A percentile compares a stretch with the other conserved stretches of the same genome.
Conservation (phyloP, 2,113 vertebrate genomes). For the Lamprologus speciosus region DNA sequence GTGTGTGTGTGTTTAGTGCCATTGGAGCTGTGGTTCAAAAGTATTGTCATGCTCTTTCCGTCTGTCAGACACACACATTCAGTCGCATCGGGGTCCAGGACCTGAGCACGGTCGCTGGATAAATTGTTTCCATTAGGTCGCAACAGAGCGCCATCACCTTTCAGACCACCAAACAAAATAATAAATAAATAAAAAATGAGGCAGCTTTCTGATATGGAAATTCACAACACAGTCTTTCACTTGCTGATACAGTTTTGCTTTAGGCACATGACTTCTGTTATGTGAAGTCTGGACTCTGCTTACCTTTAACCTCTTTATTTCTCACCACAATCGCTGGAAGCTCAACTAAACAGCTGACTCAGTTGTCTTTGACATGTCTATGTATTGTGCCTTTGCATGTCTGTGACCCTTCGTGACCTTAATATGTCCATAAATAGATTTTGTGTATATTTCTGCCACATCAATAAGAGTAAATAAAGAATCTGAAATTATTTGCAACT, state of each 20-base stretch:
- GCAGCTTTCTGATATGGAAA: not conserved
- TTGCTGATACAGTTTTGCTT: not conserved
- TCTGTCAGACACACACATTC: not conserved
- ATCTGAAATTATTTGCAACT: not conserved
- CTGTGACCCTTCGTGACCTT: not conserved
- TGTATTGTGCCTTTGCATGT: not conserved
- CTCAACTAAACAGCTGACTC: accelerated
- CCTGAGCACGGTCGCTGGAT: not conserved
- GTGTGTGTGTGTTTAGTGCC: not conserved
- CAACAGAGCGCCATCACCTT: slow-evolving; percentile 19
- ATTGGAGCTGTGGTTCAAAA: not conserved
- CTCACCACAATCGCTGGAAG: not conserved
- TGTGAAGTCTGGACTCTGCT: not conserved
- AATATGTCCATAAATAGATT: not conserved
- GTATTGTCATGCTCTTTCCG: slow-evolving; percentile 24
- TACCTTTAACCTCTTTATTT: not conserved
- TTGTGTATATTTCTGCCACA: not conserved
- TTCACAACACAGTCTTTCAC: not conserved
- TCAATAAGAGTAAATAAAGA: not conserved
- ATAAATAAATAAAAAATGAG: accelerated
- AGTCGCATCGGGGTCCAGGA: not conserved
- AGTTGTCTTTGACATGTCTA: not conserved
- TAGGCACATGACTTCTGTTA: not conserved
- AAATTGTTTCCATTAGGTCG: slow-evolving; percentile 46
- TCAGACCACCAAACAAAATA: not conserved